Evolutionary conservation across 2,797 vertebrate genomes (phyloP), one percentile per base, ranked within the genome.

Genomic region (Psittacula derbiana): DNA sequence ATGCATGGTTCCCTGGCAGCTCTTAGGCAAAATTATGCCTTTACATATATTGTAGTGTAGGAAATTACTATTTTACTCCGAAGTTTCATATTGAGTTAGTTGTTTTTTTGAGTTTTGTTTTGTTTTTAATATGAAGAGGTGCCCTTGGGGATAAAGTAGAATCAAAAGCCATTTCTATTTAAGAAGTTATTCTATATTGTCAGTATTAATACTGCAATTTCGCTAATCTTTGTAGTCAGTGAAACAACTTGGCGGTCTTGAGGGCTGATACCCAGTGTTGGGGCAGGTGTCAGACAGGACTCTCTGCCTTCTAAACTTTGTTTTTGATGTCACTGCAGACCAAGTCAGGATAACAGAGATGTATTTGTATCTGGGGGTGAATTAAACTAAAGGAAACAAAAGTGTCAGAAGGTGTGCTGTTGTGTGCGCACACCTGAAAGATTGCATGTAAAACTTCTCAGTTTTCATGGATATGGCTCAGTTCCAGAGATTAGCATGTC

Each of bases 271-370:
- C 5, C 1, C 10, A 30, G 4, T 70, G 80, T 83, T 2, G 8
- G 36, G 33, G 8, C 53, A 81, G 30, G 44, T 93, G 36, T 76
- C 28, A 71, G 58, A 24, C 36, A 20, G n/a, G 41, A 46, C 55
- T 61, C 41, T 66, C 30, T 38, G 71, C 41, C 65, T 97, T 95
- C 93, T 97, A 6, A 98, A 96, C 95, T 96, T 97, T 97, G 95
- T 97, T 98, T 98, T 90, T 96, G 97, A 0, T 95, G 88, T 96
- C 88, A 90, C 97, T 98, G 97, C 93, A 93, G n/a, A 97, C 95
- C 89, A n/a, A 61, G 46, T 81, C 61, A 93, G 92, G 89, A 49
- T 74, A 82, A 46, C 62, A 82, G 97, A 97, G 97, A 84, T 15
- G 61, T 90, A 47, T 90, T 96, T 97, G 94, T 96, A 96, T 94